Evolutionary conservation across 2,888 invertebrate genomes (phyloP).

Genomic region (Ecliptopera silaceata): DNA sequence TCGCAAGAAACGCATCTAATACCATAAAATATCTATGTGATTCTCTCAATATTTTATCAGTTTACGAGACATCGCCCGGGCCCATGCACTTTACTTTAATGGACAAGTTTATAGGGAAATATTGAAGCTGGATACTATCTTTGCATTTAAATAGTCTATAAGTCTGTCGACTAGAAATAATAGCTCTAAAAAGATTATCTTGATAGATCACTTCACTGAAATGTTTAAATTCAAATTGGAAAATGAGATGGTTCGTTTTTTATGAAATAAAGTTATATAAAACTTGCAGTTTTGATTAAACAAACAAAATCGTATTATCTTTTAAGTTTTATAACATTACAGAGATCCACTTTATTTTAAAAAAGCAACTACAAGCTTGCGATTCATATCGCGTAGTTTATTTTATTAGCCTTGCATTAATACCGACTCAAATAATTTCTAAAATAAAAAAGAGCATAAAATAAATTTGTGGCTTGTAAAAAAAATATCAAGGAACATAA

Average conservation of each 20-base stretch:
- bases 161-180: slow-evolving; percentile 40
- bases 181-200: slow-evolving; percentile 38
- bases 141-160: slow-evolving; percentile 69
- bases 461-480: too few relatives aligned
- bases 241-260: background rate
- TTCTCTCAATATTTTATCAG: slow-evolving; percentile 30
- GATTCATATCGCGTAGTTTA: too few relatives aligned
- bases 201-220: slow-evolving; percentile 34
- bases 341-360: too few relatives aligned
- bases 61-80: slow-evolving; percentile 31
- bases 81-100: slow-evolving; percentile 37
- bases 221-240: slow-evolving; percentile 20
- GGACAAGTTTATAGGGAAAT: slow-evolving; percentile 60
- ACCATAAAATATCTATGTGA: background rate
- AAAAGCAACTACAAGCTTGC: too few relatives aligned
- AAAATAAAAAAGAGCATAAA: too few relatives aligned
- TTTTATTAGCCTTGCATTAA: too few relatives aligned
- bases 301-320: background rate
- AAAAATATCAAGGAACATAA: too few relatives aligned
- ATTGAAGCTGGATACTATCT: slow-evolving; percentile 53
- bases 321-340: too few relatives aligned
- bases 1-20: too few relatives aligned
- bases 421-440: too few relatives aligned
- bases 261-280: background rate
- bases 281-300: background rate